Evolutionary conservation across 2,113 vertebrate species (phyloP).

Genomic region (Lamprotornis superbus): DNA sequence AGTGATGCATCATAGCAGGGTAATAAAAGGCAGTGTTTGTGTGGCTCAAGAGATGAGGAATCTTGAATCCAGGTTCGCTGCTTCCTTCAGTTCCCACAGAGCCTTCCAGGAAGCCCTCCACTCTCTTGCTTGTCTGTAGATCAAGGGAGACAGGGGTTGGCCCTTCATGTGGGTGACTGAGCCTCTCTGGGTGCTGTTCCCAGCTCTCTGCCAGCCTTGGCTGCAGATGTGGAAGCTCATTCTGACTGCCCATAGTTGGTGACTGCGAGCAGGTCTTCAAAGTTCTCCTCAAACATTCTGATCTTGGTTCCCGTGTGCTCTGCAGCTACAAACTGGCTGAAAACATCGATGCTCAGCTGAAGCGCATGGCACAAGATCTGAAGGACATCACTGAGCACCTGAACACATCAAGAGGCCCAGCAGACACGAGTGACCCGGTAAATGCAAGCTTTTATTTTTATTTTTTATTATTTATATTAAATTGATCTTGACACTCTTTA

Average conservation of each 20-base stretch:
- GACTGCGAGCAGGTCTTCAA: not conserved
- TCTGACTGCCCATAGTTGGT: not conserved
- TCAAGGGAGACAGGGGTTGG: no score
- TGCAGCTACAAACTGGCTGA: slow-evolving; percentile 87
- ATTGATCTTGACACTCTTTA: not conserved
- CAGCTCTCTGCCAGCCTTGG: not conserved
- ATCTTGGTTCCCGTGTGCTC: not conserved
- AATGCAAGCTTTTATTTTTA: not conserved
- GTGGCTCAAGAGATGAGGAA: not conserved
- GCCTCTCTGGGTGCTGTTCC: not conserved
- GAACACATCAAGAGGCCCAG: slow-evolving; percentile 81
- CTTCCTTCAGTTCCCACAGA: not conserved
- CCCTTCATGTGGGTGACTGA: accelerated
- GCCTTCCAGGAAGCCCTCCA: not conserved
- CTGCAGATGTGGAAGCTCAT: not conserved
- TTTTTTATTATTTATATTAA: not conserved
- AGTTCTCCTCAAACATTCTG: not conserved
- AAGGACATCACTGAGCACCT: slow-evolving; percentile 89
- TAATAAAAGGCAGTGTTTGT: not conserved
- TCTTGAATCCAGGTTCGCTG: not conserved
- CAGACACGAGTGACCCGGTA: slow-evolving; percentile 83
- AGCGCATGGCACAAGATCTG: slow-evolving; percentile 90
- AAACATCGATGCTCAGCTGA: slow-evolving; percentile 88
- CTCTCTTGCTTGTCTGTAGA: no score
- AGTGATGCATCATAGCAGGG: accelerated